Evolutionary conservation across 37 sponge, comb jelly and placozoan species (phyloP), one percentile per base, ranked within the genome.

Genomic region (Theonella swinhoei): DNA sequence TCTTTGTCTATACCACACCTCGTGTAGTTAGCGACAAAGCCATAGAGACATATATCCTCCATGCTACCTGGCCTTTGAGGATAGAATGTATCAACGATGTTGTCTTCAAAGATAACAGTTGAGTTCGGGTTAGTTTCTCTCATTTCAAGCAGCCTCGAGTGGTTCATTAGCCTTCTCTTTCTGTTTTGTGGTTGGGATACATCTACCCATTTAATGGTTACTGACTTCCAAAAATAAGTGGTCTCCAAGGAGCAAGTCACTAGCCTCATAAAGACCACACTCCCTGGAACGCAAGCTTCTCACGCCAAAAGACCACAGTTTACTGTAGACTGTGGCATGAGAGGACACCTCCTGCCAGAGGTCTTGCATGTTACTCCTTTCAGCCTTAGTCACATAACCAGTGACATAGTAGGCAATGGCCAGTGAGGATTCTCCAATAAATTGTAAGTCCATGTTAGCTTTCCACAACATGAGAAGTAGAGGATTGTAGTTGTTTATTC

Each of bases 401-500:
- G 73, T 86, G 2, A 91, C 83, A 70, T 91, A 86, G 36, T 78
- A 66, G 26, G 79, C 74, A 11, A 91, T 78, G 7, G 87, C 79
- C 43, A 85, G 59, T 9, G 79, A 77, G 4, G 82, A 68, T 41
- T 90, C 91, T 29, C 77, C 82, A 28, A 80, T 62, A 42, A 64
- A 90, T 62, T 80, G 91, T 4, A 90, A 26, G 63, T 85, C 86
- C 17, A 80, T 67, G 70, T 90, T 90, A 22, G 86, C 86, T 70
- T 80, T 85, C 91, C 90, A 89, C 39, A 84, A 26, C 37, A 74
- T 23, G 22, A 84, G 76, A 68, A 89, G 35, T 23, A 79, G 62
- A 19, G 90, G 90, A 79, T 84, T 89, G 70, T 89, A 84, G 70
- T 84, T 80, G 39, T 89, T 89, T 32, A n/a, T n/a, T n/a, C n/a